Conservation (phyloP, 2,797 vertebrate species). For the Staurois parvus region DNA sequence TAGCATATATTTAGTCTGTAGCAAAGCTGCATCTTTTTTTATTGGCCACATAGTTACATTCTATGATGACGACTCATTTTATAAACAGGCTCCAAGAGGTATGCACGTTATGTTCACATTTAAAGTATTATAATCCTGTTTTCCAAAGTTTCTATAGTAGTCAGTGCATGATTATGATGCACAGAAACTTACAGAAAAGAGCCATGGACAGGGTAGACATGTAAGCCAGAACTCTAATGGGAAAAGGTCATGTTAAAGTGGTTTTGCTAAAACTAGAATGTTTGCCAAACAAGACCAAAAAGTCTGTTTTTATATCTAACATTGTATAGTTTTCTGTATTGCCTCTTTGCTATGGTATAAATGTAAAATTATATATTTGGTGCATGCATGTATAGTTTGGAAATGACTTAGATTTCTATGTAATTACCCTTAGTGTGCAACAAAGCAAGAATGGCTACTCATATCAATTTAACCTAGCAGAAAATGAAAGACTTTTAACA, state of each 20-base stretch:
- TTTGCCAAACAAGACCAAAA: too few species aligned
- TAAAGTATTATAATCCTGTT: slow-evolving; percentile 28
- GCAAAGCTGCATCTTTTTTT: slow-evolving; percentile 45
- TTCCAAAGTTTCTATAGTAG: slow-evolving; percentile 17
- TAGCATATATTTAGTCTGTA: slow-evolving; percentile 61
- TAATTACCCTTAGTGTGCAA: too few species aligned
- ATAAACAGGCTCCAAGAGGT: slow-evolving; percentile 30
- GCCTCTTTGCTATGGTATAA: too few species aligned
- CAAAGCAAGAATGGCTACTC: too few species aligned
- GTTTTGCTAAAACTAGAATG: not conserved
- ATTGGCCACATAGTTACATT: slow-evolving; percentile 51
- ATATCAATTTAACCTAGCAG: too few species aligned
- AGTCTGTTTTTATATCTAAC: too few species aligned
- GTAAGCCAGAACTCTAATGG: not conserved
- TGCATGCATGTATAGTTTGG: too few species aligned
- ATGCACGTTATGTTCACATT: slow-evolving; percentile 25
- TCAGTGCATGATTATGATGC: slow-evolving; percentile 31
- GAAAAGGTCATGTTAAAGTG: not conserved
- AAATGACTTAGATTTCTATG: too few species aligned
- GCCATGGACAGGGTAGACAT: slow-evolving; percentile 10
- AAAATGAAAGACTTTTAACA: too few species aligned
- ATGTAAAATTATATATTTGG: too few species aligned
- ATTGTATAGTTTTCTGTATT: too few species aligned
- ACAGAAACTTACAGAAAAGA: slow-evolving; percentile 7
- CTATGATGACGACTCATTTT: slow-evolving; percentile 31